Evolutionary conservation across 2,113 vertebrate species (phyloP), one percentile per base, ranked within the genome.

Genomic region (Syrmaticus mikado): DNA sequence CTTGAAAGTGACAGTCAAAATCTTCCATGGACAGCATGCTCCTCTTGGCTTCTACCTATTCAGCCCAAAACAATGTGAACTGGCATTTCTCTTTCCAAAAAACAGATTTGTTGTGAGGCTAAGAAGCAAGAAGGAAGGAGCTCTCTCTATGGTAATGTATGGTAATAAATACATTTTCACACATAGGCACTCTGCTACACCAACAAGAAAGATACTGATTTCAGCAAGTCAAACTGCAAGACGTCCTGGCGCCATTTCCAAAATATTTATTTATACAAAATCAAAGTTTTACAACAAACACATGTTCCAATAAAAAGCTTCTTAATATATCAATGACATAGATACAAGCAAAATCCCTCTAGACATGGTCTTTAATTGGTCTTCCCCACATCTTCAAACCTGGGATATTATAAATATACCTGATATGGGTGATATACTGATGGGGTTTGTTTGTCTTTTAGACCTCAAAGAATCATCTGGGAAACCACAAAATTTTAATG

Each of bases 401-500:
- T 28, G 8, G 17, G 1, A 30, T 90, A 58, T 79, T 82, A 65
- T 61, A 75, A 76, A 61, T 52, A 13, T 4, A 84, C 22, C 13
- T 62, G 62, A 65, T 79, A 88, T 3, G 57, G 41, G 19, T 61
- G 41, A 75, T 83, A 45, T 10, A 38, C 24, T 62, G 79, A 62
- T 50, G 58, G 22, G 41, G 5, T 30, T 36, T 60, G 17, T 78
- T 10, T 79, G 43, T 62, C 70, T 92, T 87, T 74, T 71, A 50
- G 30, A 52, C 75, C 67, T 75, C 60, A 70, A 80, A 85, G 50
- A 73, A 77, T 62, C 79, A 83, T 77, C 82, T 95, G 85, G 53
- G 19, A 80, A 90, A 82, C 87, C 55, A 77, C 87, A 85, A 60
- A 32, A 13, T 87, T 87, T 96, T 87, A 87, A 95, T 83, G 76